Evolutionary conservation across 2,888 invertebrate species (phyloP), one percentile per base, ranked within the genome.

Genomic region (Stenoptilia bipunctidactyla): DNA sequence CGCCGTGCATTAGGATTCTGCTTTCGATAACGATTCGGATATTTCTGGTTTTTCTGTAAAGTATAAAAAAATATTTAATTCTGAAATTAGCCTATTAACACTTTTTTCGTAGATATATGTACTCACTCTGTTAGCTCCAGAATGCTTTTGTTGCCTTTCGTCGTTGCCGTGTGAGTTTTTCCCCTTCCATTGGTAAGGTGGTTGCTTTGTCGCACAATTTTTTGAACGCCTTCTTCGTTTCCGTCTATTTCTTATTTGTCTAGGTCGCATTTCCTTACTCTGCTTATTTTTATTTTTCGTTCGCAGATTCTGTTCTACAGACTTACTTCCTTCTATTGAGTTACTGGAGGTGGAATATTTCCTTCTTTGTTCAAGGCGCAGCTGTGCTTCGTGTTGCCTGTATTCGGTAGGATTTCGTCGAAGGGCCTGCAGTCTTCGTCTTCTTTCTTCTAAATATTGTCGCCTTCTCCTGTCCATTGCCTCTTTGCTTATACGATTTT

Each of bases 401-500:
- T 69, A 83, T 53, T 67, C 71, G 1, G 65, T 66, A 39, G 83
- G 82, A 40, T 80, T 75, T 38, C 54, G 64, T 51, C 80, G 63
- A 56, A 82, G 58, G 13, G 66, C 61, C 55, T 76, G 73, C 50
- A 82, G 55, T 50, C 61, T 55, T 49, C 56, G 67, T 45, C 64
- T 58, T 51, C 77, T 68, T 41, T 62, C 63, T 50, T 80, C 79
- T 46, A 80, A 52, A 45, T 66, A 72, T 36, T 69, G 61, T 44
- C 73, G 60, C 53, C 77, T 61, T n/a, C 58, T 60, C 49, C 63
- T 63, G 66, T 82, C 86, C 61, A 52, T 72, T 51, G 69, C 87
- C 85, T 90, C 88, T 88, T 75, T 90, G 86, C 50, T 88, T 70
- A 56, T 87, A 68, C 56, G 82, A 64, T 55, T 75, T 75, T 56